Evolutionary conservation across 2,113 vertebrate species (phyloP), one percentile per base, ranked within the genome.

Genomic region (Thermophis baileyi): DNA sequence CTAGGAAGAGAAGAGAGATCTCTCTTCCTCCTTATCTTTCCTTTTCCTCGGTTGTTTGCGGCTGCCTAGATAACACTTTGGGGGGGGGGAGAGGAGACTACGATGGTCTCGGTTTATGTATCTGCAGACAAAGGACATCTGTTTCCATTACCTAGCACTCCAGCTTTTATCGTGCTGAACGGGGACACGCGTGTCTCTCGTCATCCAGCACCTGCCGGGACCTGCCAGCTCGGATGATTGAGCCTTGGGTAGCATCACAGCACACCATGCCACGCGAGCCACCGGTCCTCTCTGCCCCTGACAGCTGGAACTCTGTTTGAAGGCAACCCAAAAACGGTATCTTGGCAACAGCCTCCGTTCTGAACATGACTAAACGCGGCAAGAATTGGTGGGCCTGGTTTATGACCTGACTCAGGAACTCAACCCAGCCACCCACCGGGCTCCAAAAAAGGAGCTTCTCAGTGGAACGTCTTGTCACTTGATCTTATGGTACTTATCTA

Each of bases 171-270:
- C 93, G 25, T 74, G 88, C 46, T 60, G 88, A 10, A 25, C 0
- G 55, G 89, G 90, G 11, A 51, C 6, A 86, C 90, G 60, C 87
- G 63, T 89, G 95, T 87, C 57, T 88, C 89, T 94, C 4, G 0
- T 96, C 94, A 95, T 89, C 89, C 85, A 95, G 95, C 25, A 0
- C 92, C 94, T 94, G 93, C 89, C 92, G 89, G 53, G 0, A n/a
- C 25, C 87, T 91, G 87, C 89, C 90, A 91, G 27, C 87, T 89
- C 53, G 44, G 85, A 87, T 86, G 89, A 85, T 60, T 87, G 44
- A 46, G 0, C 89, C 57, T 69, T 0, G 0, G 40, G 24, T 11
- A 20, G 85, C 22, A 25, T 92, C 92, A 93, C 0, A 0, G 44
- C 2, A 35, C 30, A 25, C 89, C 81, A 89, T 0, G 89, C 92